Conservation (phyloP, 1,140 invertebrate genomes). For the Vanessa atalanta region DNA sequence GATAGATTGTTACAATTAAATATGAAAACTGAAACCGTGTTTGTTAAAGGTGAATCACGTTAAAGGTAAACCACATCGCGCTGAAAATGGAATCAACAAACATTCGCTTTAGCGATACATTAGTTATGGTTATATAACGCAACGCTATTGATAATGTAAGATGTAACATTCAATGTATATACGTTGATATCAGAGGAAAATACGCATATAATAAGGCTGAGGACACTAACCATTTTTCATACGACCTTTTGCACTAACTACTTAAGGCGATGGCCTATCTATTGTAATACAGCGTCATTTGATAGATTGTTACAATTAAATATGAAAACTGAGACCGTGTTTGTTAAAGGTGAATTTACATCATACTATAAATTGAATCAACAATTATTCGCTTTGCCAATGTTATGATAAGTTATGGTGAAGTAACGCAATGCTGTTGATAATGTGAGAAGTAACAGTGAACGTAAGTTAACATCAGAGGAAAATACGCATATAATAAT, state of each 20-base stretch:
- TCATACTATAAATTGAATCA: not conserved
- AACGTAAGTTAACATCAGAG: no score
- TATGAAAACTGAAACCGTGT: not conserved
- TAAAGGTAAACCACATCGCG: not conserved
- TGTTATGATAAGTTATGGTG: no score
- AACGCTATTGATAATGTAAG: not conserved
- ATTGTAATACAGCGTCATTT: slow-evolving; percentile 14
- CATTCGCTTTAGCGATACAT: not conserved
- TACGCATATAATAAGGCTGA: no score
- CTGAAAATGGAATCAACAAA: not conserved
- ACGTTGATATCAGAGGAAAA: no score
- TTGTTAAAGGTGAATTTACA: not conserved
- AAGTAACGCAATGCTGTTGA: not conserved
- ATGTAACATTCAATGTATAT: no score
- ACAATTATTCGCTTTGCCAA: not conserved
- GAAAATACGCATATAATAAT: no score
- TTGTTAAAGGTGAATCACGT: not conserved
- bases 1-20: not conserved
- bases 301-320: not conserved
- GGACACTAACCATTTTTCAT: no score
- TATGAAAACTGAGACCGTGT: not conserved
- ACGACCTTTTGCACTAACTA: not conserved
- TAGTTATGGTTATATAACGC: not conserved
- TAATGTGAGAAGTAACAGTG: no score
- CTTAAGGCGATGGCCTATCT: not conserved